Base-by-base conservation (phyloP, 2,888 invertebrate genomes). In the Brenthis daphne region DNA sequence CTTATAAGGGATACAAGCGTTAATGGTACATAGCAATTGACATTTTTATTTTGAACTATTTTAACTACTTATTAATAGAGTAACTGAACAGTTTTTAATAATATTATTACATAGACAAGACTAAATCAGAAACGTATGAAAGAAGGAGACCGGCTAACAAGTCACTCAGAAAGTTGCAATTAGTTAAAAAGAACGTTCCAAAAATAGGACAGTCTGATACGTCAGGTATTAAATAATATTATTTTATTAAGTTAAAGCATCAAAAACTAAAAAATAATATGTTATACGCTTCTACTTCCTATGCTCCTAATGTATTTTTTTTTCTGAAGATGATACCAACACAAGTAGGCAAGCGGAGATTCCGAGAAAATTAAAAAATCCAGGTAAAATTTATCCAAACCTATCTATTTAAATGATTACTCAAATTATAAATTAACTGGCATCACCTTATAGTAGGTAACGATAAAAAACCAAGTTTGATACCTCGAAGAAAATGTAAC, bases 381-480 rank as follows among this genome's bases (percentile, higher is more conserved):
- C 24, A 29, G 60, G 60, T 60, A 60, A 6, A 24, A n/a, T 60
- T 16, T 50, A 29, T 33, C 14, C 3, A 8, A 29, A 29, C 8
- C 48, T 16, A 3, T 12, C 12, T 1, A 50, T 12, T 20, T 29
- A 29, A 16, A 48, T 24, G 13, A 48, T 14, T 50, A 50, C 14
- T 6, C 50, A 33, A 60, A 60, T 8, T 50, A 2, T 8, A 50
- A 60, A 14, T 14, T 8, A 47, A 24, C 16, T 47, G 0, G 0
- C 37, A 11, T 43, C 8, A 43, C 2, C 11, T 16, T 61, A 37
- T 53, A 63, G 63, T n/a, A 11, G 6, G 51, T 13, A 65, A 66
- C 48, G 71, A 69, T 3, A 84, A 77, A 4, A 85, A 82, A 73
- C 76, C 81, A 12, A 87, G 85, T 74, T 74, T 78, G 1, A 86